Conservation (phyloP, 2,113 vertebrate genomes). For the Vulpes vulpes region DNA sequence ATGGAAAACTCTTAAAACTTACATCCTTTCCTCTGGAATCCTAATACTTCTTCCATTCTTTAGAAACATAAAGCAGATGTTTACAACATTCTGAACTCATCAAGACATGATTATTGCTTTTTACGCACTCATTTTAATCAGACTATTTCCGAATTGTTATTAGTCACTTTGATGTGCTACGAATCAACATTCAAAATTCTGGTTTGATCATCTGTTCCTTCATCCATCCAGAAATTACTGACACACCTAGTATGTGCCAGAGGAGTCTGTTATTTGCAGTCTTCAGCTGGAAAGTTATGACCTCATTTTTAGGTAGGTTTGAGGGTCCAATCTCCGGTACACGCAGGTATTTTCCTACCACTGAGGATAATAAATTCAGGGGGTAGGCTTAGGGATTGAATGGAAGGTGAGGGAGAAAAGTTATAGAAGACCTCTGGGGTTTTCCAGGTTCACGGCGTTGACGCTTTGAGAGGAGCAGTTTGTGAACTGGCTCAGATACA, state of each 20-base stretch:
- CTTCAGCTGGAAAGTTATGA: neutral
- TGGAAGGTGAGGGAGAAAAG: neutral
- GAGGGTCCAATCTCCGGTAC: neutral
- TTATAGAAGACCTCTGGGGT: neutral
- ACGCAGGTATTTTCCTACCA: neutral
- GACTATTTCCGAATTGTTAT: constrained; percentile 76
- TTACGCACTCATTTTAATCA: constrained; percentile 67
- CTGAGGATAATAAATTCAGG: neutral
- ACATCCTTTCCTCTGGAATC: constrained; percentile 78
- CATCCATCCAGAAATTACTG: neutral
- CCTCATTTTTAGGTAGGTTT: neutral
- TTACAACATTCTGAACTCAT: constrained; percentile 69
- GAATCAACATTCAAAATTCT: constrained; percentile 61
- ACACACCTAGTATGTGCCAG: neutral
- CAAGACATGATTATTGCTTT: constrained; percentile 72
- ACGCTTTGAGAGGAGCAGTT: neutral
- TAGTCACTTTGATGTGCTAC: constrained; percentile 25
- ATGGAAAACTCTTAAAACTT: constrained; percentile 72
- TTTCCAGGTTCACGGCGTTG: neutral
- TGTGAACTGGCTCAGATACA: neutral
- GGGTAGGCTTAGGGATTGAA: neutral
- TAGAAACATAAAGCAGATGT: constrained; percentile 81
- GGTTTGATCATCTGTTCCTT: neutral
- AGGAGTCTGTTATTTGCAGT: neutral
- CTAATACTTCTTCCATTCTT: constrained; percentile 77